These are phyloP conservation scores for Trichonephila clavipes DNA, from an alignment of 1,140 invertebrate species.

Conservation along the genomic window DNA sequence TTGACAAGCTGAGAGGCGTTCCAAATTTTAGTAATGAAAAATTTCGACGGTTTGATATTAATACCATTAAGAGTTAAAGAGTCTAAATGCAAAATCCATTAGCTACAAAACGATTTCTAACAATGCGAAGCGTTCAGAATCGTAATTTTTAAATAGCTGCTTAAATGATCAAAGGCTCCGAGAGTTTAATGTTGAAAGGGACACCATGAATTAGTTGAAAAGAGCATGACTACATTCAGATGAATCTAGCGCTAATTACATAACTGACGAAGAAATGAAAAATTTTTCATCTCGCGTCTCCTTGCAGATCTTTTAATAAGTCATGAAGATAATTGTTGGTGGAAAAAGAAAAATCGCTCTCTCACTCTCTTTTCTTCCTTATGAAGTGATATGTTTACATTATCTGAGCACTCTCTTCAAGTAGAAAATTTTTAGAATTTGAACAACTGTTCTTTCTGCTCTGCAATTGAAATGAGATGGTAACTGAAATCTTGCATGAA, in stretches of 20 bases:
- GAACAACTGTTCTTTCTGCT: conserved; percentile 27
- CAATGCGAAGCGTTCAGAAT: conserved; percentile 63
- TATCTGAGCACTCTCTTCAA: conserved; percentile 6
- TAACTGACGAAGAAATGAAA: conserved; percentile 38
- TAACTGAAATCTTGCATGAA: conserved; percentile 20
- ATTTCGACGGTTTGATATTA: conserved; percentile 73
- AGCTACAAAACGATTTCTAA: conserved; percentile 70
- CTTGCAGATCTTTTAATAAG: conserved; percentile 61
- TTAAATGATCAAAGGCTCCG: conserved; percentile 72
- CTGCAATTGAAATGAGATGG: conserved; percentile 23
- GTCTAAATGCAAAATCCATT: conserved; percentile 74
- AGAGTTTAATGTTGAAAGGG: conserved; percentile 61
- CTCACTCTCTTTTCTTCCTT: conserved; percentile 19
- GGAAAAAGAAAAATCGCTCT: conserved; percentile 15
- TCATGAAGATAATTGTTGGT: conserved; percentile 60
- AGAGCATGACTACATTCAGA: conserved; percentile 63
- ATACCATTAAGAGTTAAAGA: conserved; percentile 74
- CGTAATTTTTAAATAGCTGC: conserved; percentile 75
- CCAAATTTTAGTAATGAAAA: conserved; percentile 67
- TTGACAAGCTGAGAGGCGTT: conserved; percentile 65
- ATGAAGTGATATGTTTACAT: conserved; percentile 7
- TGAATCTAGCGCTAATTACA: conserved; percentile 71
- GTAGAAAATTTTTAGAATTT: conserved; percentile 4
- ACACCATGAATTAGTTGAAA: conserved; percentile 60
- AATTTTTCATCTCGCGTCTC: conserved; percentile 45